phyloP scores from a whole-genome alignment of 1,140 invertebrate species.

The Zaprionus tsacasi region DNA sequence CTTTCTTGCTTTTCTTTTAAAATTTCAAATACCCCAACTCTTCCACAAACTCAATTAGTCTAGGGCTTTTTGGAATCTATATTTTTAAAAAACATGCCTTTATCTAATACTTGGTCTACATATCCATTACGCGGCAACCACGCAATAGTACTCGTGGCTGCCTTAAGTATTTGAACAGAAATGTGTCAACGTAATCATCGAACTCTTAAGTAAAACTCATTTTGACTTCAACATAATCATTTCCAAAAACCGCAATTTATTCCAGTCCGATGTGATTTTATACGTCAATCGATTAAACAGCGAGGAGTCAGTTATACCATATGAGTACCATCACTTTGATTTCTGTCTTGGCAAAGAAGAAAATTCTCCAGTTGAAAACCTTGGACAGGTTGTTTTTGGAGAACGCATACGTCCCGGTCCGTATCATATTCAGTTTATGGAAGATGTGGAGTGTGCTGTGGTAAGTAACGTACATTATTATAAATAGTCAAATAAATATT shows the following conservation, averaged over 20 bases:
- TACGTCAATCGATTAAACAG: constrained; percentile 98
- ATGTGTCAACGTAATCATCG: neutral
- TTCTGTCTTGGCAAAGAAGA: constrained; percentile 92
- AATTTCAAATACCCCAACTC: neutral
- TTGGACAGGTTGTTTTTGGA: constrained; percentile 99
- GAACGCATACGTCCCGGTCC: constrained; percentile 97
- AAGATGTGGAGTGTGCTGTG: constrained; percentile 89
- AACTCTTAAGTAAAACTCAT: neutral
- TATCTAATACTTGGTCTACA: neutral
- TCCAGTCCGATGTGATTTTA: constrained; percentile 84
- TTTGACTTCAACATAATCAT: neutral
- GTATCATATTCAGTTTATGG: constrained; percentile 92
- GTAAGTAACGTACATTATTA: constrained; percentile 72
- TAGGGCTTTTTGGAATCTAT: neutral
- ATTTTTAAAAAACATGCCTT: neutral
- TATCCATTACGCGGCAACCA: neutral
- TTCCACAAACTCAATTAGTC: neutral
- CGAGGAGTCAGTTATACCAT: constrained; percentile 98
- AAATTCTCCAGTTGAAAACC: constrained; percentile 96
- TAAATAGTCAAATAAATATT: too few relatives aligned
- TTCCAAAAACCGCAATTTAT: neutral
- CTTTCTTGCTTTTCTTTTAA: neutral
- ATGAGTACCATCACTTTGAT: constrained; percentile 99
- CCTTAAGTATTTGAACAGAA: neutral
- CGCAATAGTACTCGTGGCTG: neutral